Percentiles rank a stretch among this genome's conserved stretches.
phyloP scores from a whole-genome alignment of 2,888 invertebrate species.

The Acholoe squamosa region DNA sequence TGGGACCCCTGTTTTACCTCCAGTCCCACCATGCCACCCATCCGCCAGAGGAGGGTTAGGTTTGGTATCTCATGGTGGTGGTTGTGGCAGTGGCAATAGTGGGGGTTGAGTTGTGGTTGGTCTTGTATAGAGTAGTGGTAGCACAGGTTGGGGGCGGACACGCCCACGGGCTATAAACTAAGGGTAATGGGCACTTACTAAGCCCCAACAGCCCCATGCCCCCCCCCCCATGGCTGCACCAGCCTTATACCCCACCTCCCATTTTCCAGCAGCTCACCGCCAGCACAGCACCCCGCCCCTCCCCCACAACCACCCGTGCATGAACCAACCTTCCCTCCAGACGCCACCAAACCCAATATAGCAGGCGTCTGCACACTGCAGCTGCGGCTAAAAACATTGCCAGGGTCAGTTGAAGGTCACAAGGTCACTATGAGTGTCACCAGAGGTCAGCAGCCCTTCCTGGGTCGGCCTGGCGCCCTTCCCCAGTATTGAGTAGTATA shows the following conservation, averaged over 20 bases:
- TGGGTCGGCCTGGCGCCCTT: neutral
- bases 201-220: neutral
- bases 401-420: neutral
- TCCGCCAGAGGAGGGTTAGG: neutral
- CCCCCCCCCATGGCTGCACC: no score
- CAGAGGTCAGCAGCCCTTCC: neutral
- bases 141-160: neutral
- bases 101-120: neutral
- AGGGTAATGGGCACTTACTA: slow-evolving; percentile 21
- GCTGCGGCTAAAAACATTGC: slow-evolving; percentile 19
- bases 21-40: neutral
- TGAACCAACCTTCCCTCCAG: neutral
- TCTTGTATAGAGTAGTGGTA: neutral
- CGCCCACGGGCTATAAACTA: slow-evolving; percentile 11
- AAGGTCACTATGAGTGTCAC: neutral
- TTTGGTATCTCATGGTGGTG: neutral
- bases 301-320: neutral
- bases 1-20: neutral
- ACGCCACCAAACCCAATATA: slow-evolving; percentile 20
- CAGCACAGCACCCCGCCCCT: neutral
- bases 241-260: neutral
- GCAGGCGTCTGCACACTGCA: neutral
- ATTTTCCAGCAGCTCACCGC: neutral
- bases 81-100: neutral
- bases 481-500: neutral